A percentile compares a stretch with the other conserved stretches of the same genome.
phyloP scores from a whole-genome alignment of 2,113 vertebrate species.

The Gobius niger region DNA sequence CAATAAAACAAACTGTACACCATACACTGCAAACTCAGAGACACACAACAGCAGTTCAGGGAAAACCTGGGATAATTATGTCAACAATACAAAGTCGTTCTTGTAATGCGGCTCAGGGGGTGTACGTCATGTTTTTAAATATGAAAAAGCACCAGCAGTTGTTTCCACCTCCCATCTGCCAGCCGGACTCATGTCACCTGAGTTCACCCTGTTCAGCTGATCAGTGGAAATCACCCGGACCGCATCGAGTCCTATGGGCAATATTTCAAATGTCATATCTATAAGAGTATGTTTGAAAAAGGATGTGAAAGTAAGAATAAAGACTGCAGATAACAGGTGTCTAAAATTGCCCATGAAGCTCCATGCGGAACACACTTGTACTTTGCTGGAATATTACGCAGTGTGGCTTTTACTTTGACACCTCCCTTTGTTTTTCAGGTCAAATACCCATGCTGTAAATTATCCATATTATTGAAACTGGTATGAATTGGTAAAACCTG shows the following conservation, averaged over 20 bases:
- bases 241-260: not conserved
- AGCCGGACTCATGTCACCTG: not conserved
- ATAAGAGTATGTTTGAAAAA: not conserved
- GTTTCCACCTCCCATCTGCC: conserved; percentile 20
- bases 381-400: too few relatives aligned
- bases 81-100: not conserved
- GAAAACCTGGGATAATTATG: not conserved
- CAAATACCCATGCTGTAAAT: too few relatives aligned
- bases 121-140: not conserved
- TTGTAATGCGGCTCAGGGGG: not conserved
- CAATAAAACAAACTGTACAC: not conserved
- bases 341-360: too few relatives aligned
- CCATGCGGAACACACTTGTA: too few relatives aligned
- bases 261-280: not conserved
- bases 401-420: too few relatives aligned
- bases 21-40: not conserved
- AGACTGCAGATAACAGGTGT: too few relatives aligned
- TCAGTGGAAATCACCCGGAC: not conserved
- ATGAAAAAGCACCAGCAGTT: conserved; percentile 1
- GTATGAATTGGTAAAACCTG: too few relatives aligned
- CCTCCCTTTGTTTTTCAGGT: too few relatives aligned
- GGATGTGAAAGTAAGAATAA: not conserved
- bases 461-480: too few relatives aligned
- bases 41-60: not conserved
- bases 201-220: conserved; percentile 31